Percentiles rank a stretch among this genome's conserved stretches.
phyloP scores from a whole-genome alignment of 1,140 invertebrate genomes.

The Drosophila fuyamai region DNA sequence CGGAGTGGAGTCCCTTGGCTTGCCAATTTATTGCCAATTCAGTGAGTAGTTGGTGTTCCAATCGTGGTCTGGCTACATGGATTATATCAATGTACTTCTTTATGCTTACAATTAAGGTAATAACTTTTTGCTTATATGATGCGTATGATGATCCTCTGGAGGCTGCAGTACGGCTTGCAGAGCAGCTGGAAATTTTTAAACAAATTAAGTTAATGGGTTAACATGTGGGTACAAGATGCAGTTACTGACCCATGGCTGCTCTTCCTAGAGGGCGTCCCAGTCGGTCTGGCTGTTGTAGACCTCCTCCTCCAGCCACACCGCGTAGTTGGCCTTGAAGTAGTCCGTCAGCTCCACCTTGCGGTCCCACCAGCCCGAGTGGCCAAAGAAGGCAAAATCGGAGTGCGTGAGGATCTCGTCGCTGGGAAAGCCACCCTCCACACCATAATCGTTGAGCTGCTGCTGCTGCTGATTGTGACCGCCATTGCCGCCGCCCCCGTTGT shows the following conservation, averaged over 20 bases:
- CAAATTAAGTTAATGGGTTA: too few relatives aligned
- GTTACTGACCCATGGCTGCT: conserved; percentile 13
- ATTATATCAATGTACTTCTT: conserved; percentile 73
- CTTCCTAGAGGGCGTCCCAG: conserved; percentile 87
- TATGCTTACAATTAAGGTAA: conserved; percentile 73
- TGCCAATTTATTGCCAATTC: conserved; percentile 67
- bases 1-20: conserved; percentile 29
- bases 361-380: conserved; percentile 83
- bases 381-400: conserved; percentile 82
- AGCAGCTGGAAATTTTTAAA: conserved; percentile 4
- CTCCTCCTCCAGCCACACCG: conserved; percentile 98
- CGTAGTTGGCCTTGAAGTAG: conserved; percentile 98
- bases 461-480: conserved; percentile 78
- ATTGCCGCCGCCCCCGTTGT: conserved; percentile 52
- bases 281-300: conserved; percentile 94
- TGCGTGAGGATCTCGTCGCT: conserved; percentile 82
- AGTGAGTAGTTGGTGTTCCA: conserved; percentile 41
- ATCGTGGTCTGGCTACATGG: conserved; percentile 48
- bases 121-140: conserved; percentile 72
- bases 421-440: conserved; percentile 79
- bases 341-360: conserved; percentile 93
- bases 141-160: conserved; percentile 1
- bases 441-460: conserved; percentile 76
- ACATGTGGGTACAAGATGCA: too few relatives aligned
- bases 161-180: neutral